Percentiles rank a stretch among this genome's conserved stretches.
phyloP scores from a whole-genome alignment of 1,140 invertebrate species.

The Drosophila subobscura region DNA sequence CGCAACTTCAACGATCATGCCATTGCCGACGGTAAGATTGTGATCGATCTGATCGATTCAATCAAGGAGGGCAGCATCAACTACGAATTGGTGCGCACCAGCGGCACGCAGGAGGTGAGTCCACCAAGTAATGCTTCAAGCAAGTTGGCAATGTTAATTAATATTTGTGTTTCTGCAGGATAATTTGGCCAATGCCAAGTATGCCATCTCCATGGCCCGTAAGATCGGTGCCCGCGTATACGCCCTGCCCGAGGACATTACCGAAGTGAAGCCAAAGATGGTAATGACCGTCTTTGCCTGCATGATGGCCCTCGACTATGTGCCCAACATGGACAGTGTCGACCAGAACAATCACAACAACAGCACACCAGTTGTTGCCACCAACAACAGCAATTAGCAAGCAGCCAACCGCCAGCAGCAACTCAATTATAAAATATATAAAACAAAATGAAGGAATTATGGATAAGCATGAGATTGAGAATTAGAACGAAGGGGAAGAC shows the following conservation, averaged over 20 bases:
- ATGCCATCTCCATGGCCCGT: slow-evolving; percentile 98
- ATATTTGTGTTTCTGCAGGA: slow-evolving; percentile 87
- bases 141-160: neutral
- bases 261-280: slow-evolving; percentile 99
- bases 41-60: slow-evolving; percentile 97
- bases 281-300: slow-evolving; percentile 99
- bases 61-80: slow-evolving; percentile 98
- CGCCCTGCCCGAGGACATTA: slow-evolving; percentile 99
- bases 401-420: slow-evolving; percentile 8
- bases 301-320: slow-evolving; percentile 98
- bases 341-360: slow-evolving; percentile 82
- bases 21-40: slow-evolving; percentile 93
- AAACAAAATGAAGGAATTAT: slow-evolving; percentile 7
- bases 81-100: slow-evolving; percentile 94
- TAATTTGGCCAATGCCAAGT: slow-evolving; percentile 97
- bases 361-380: slow-evolving; percentile 16
- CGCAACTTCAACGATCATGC: slow-evolving; percentile 94
- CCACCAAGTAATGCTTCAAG: neutral
- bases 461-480: slow-evolving; percentile 23
- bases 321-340: slow-evolving; percentile 91
- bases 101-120: slow-evolving; percentile 91
- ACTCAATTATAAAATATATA: slow-evolving; percentile 29
- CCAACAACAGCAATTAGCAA: slow-evolving; percentile 65
- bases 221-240: slow-evolving; percentile 99
- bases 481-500: slow-evolving; percentile 5